Percentiles rank a stretch among this genome's conserved stretches.
These are phyloP conservation scores for Drosophila neotestacea DNA, from an alignment of 2,888 invertebrate species.

Conservation along the genomic window DNA sequence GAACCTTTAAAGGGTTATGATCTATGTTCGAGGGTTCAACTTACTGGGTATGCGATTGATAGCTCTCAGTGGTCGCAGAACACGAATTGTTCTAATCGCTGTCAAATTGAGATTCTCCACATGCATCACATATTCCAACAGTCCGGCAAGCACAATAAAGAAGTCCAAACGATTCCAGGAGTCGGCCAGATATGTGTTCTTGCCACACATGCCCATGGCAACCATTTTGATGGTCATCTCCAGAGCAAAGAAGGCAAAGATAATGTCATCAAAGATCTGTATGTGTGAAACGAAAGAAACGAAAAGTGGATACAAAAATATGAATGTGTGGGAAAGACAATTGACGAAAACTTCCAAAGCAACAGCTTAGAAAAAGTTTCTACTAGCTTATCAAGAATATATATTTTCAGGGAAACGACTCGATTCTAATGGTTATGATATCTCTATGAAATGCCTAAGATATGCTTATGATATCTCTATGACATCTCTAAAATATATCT, in stretches of 20 bases:
- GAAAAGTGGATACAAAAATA: background rate
- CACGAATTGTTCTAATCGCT: slow-evolving; percentile 98
- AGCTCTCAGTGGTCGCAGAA: slow-evolving; percentile 97
- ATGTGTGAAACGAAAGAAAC: background rate
- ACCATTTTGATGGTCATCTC: slow-evolving; percentile 99
- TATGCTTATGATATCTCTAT: too few relatives aligned
- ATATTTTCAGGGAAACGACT: too few relatives aligned
- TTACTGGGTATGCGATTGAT: slow-evolving; percentile 99
- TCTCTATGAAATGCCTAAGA: too few relatives aligned
- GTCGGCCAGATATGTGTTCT: slow-evolving; percentile 97
- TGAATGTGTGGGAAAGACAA: background rate
- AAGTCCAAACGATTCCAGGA: slow-evolving; percentile 99
- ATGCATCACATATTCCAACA: slow-evolving; percentile 95
- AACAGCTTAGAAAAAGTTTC: background rate
- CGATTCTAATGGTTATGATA: too few relatives aligned
- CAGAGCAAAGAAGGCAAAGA: slow-evolving; percentile 98
- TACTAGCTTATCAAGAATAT: too few relatives aligned
- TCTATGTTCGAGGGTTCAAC: slow-evolving; percentile 82
- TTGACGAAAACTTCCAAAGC: too few relatives aligned
- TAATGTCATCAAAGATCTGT: slow-evolving; percentile 98
- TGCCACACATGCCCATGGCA: slow-evolving; percentile 98
- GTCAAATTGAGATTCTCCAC: slow-evolving; percentile 99
- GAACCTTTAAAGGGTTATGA: too few relatives aligned
- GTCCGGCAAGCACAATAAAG: slow-evolving; percentile 98
- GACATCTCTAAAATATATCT: too few relatives aligned